These are phyloP conservation scores for Anhinga anhinga DNA, from an alignment of 2,113 vertebrate genomes.

Conservation along the genomic window DNA sequence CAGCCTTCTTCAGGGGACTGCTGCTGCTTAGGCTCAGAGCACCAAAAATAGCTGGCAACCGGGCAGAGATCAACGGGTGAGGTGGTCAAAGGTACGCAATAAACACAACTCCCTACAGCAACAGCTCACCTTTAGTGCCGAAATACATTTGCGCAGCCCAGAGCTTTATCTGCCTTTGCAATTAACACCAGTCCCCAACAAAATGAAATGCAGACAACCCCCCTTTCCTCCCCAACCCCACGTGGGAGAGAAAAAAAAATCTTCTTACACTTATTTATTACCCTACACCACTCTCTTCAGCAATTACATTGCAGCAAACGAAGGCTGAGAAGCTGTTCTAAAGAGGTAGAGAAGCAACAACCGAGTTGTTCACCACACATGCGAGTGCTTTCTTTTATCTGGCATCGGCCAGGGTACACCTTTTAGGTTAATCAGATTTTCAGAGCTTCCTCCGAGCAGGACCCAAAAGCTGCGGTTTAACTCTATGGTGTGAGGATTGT, in stretches of 20 bases:
- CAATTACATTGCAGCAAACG: rapidly evolving
- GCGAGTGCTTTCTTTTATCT: neutral
- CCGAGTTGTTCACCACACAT: rapidly evolving
- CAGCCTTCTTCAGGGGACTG: rapidly evolving
- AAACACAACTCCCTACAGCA: neutral
- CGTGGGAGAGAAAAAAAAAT: too few relatives aligned
- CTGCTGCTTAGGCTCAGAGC: neutral
- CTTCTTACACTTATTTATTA: neutral
- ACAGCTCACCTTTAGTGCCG: neutral
- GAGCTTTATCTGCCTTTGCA: neutral
- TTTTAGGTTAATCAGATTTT: neutral
- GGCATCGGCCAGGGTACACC: neutral
- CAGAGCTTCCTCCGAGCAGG: neutral
- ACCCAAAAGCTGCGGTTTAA: neutral
- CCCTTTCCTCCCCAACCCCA: neutral
- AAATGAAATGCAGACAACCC: neutral
- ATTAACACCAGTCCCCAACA: too few relatives aligned
- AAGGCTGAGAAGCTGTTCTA: neutral
- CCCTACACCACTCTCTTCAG: neutral
- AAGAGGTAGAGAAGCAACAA: neutral
- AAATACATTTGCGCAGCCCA: rapidly evolving
- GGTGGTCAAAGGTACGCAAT: neutral
- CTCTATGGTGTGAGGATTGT: neutral
- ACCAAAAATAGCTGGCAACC: neutral
- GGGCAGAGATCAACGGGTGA: neutral